phyloP scores from a whole-genome alignment of 2,888 invertebrate species.

The Erpobdella octoculata region DNA sequence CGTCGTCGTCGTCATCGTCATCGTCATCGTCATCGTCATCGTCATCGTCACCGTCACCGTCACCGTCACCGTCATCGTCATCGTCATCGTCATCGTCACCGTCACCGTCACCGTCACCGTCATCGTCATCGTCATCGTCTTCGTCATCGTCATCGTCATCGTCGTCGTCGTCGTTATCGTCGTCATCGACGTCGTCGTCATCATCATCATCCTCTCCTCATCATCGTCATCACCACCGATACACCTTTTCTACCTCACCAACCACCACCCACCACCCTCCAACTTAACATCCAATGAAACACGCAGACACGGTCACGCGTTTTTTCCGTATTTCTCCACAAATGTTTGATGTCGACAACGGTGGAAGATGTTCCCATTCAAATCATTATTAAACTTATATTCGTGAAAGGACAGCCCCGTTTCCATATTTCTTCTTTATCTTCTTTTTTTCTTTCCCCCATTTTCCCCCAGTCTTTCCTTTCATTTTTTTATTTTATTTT shows the following conservation, averaged over 20 bases:
- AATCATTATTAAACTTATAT: too few relatives aligned
- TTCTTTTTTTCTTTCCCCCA: too few relatives aligned
- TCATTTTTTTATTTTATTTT: too few relatives aligned
- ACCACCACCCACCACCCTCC: background rate
- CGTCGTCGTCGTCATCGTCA: conserved; percentile 22
- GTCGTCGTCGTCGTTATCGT: conserved; percentile 10
- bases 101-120: conserved; percentile 28
- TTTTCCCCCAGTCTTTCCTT: too few relatives aligned
- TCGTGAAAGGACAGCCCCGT: too few relatives aligned
- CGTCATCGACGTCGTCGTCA: conserved; percentile 22
- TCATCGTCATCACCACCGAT: conserved; percentile 9
- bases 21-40: conserved; percentile 23
- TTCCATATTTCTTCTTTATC: too few relatives aligned
- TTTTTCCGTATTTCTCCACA: too few relatives aligned
- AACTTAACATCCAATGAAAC: too few relatives aligned
- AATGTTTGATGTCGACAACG: too few relatives aligned
- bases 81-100: conserved; percentile 30
- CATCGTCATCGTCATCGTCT: conserved; percentile 29
- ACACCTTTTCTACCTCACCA: background rate
- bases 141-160: conserved; percentile 27
- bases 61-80: conserved; percentile 29
- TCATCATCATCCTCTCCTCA: too few relatives aligned
- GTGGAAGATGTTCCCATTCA: too few relatives aligned
- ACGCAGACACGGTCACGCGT: too few relatives aligned
- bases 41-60: conserved; percentile 27